Percentiles rank a stretch among this genome's conserved stretches.
Evolutionary conservation across 2,888 invertebrate genomes (phyloP).

Genomic region (Sarcophaga rosellei): DNA sequence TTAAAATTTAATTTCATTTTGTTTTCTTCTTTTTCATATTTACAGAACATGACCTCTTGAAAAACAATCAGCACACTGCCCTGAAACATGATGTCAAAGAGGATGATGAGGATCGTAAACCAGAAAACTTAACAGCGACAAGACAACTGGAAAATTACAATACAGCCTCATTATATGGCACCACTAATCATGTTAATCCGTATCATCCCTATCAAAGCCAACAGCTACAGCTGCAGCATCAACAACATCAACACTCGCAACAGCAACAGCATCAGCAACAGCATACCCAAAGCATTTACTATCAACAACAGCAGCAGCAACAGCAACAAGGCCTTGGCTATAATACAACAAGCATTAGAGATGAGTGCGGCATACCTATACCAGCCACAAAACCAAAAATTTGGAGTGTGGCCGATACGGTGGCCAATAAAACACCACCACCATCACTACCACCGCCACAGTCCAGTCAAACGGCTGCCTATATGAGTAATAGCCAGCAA

Average conservation of each 20-base stretch:
- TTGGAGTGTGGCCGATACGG: slow-evolving; percentile 96
- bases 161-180: slow-evolving; percentile 64
- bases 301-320: slow-evolving; percentile 71
- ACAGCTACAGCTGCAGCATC: slow-evolving; percentile 79
- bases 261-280: slow-evolving; percentile 66
- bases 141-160: slow-evolving; percentile 67
- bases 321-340: slow-evolving; percentile 70
- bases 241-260: slow-evolving; percentile 81
- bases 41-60: slow-evolving; percentile 63
- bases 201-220: slow-evolving; percentile 78
- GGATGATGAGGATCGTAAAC: slow-evolving; percentile 86
- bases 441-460: slow-evolving; percentile 88
- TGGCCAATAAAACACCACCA: slow-evolving; percentile 95
- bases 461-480: slow-evolving; percentile 75
- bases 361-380: slow-evolving; percentile 93
- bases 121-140: slow-evolving; percentile 78
- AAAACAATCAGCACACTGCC: slow-evolving; percentile 64
- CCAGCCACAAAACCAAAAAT: slow-evolving; percentile 97
- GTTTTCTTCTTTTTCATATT: slow-evolving; percentile 42
- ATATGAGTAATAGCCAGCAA: slow-evolving; percentile 72
- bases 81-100: slow-evolving; percentile 84
- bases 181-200: slow-evolving; percentile 69
- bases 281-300: slow-evolving; percentile 78
- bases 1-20: slow-evolving; percentile 18
- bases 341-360: slow-evolving; percentile 81